Evolutionary conservation across 2,888 invertebrate species (phyloP).

Genomic region (Meliscaeva auricollis): DNA sequence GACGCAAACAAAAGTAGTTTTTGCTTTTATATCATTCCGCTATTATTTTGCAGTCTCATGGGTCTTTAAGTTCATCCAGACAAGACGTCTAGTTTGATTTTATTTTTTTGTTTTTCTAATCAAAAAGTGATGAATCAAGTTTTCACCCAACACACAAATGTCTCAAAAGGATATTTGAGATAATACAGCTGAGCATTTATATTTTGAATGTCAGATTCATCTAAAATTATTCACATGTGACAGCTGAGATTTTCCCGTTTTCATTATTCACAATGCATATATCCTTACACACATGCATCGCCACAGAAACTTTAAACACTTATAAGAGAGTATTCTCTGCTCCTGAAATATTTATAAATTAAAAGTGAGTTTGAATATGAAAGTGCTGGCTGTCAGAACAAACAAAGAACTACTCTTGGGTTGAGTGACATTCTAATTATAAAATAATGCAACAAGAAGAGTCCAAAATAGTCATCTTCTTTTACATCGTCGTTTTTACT

Average conservation of each 20-base stretch:
- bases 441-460: constrained; percentile 1
- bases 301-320: background rate
- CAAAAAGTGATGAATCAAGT: constrained; percentile 1
- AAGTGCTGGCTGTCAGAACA: constrained; percentile 20
- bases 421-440: constrained; percentile 61
- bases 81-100: no score
- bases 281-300: background rate
- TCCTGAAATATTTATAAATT: constrained; percentile 31
- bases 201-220: constrained; percentile 3
- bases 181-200: background rate
- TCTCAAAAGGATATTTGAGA: constrained; percentile 6
- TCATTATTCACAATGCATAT: constrained; percentile 15
- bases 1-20: no score
- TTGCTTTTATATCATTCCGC: no score
- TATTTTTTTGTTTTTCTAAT: background rate
- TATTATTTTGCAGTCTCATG: no score
- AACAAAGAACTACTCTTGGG: constrained; percentile 20
- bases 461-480: background rate
- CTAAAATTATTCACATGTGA: constrained; percentile 24
- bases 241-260: constrained; percentile 23
- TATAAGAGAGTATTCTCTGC: background rate
- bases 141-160: background rate
- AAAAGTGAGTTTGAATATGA: constrained; percentile 31
- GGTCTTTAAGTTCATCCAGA: no score
- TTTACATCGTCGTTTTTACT: background rate